phyloP scores from a whole-genome alignment of 2,113 vertebrate species.

The Channa maculata region DNA sequence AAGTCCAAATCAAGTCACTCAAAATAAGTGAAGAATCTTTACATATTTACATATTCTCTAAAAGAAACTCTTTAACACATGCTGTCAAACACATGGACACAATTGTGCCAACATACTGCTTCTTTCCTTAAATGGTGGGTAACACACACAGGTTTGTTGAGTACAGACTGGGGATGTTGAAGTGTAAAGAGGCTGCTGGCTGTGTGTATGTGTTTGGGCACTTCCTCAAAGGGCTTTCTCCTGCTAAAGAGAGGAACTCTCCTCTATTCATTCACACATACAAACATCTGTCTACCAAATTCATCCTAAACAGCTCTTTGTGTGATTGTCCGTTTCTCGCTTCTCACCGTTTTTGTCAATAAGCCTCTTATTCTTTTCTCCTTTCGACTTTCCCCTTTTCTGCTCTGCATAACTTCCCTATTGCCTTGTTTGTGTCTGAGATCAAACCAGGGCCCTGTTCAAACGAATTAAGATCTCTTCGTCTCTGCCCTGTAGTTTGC shows the following conservation, averaged over 20 bases:
- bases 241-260: constrained; percentile 48
- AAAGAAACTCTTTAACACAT: too few relatives aligned
- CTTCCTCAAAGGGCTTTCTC: constrained; percentile 43
- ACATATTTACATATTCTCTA: too few relatives aligned
- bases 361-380: constrained; percentile 36
- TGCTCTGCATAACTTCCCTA: constrained; percentile 25
- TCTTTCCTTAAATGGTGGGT: neutral
- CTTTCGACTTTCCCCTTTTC: constrained; percentile 13
- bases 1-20: too few relatives aligned
- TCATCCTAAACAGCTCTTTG: constrained; percentile 21
- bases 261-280: constrained; percentile 39
- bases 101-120: too few relatives aligned
- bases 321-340: constrained; percentile 32
- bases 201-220: constrained; percentile 38
- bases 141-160: constrained; percentile 27
- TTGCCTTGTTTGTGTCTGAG: constrained; percentile 29
- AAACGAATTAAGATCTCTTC: constrained; percentile 18
- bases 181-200: constrained; percentile 17
- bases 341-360: constrained; percentile 4
- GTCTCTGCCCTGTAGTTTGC: neutral
- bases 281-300: constrained; percentile 68
- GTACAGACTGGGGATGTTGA: neutral
- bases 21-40: too few relatives aligned
- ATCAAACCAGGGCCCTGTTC: constrained; percentile 41
- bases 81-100: neutral